Base-by-base conservation (phyloP, 2,888 invertebrate species). In the Erebia epiphron region DNA sequence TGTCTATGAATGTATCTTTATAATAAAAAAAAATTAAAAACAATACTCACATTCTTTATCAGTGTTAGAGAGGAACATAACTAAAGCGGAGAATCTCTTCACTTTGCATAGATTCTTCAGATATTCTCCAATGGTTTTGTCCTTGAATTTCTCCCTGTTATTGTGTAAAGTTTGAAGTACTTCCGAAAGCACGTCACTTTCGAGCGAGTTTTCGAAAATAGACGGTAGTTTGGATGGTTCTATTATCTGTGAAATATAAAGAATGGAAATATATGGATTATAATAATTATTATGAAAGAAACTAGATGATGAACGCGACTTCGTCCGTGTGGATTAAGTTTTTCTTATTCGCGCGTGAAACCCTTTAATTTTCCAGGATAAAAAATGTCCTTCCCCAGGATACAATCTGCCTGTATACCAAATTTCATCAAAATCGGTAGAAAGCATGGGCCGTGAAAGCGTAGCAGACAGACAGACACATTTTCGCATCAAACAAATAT, bases 181-280 rank as follows among this genome's bases (percentile, higher is more conserved):
- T 56, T 95, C 95, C 7, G 95, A 95, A 4, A 96, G 91, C 1
- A 95, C 90, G 58, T 94, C 90, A 70, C 94, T 95, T 75, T 96
- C 96, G 72, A 97, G 86, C 0, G 96, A 95, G 77, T 96, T 95
- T 80, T 94, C 94, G 83, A 97, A 96, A 75, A 96, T 94, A 0
- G 88, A 84, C 1, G 95, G 94, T 50, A 96, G 89, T 71, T 92
- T 92, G 2, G 83, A 78, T 0, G 95, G 94, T 3, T 94, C 89
- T 78, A 96, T 94, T 82, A 94, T 90, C 95, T 95, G 35, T 11
- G 54, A 35, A 14, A 58, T 60, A 16, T 9, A 58, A 35, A 58
- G 21, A 26, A n/a, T n/a, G n/a, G n/a, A n/a, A n/a, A n/a, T n/a
- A n/a, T n/a, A n/a, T 21, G 3, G 11, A 10, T 10, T 50, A 54